Evolutionary conservation across 2,113 vertebrate genomes (phyloP), one percentile per base, ranked within the genome.

Genomic region (Cephalopterus ornatus): DNA sequence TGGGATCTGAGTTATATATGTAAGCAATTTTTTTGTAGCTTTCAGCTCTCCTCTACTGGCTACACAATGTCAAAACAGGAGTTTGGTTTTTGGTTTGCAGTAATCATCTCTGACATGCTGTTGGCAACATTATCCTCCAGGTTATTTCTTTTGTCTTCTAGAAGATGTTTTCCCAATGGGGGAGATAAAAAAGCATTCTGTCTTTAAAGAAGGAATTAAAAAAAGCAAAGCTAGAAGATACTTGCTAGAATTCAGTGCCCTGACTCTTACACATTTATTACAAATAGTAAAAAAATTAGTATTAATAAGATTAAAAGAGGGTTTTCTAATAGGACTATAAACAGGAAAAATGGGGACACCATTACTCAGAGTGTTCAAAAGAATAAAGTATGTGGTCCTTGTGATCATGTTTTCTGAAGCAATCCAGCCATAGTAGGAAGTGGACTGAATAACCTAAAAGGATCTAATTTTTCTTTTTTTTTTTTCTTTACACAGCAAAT

Each of bases 61-160:
- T 63, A 93, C 68, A 94, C 75, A 75, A 70, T 95, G 88, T 85
- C 88, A 92, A 85, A 92, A 95, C 70, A 83, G 49, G 62, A 88
- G 75, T 56, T 92, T 92, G 14, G 61, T 32, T 94, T 89, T 89
- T 94, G 21, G 62, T 94, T 91, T 83, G 65, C 55, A 94, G 47
- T 94, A 94, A 79, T 89, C 59, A 91, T n/a, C 65, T 83, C 49
- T 92, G 74, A 96, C 91, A 71, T 52, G 24, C 39, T 96, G 91
- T 89, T 95, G 81, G 88, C 59, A 93, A 79, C 28, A 37, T 94
- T 80, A 61, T 91, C 85, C 76, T 94, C 90, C 63, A 88, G 68
- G 65, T 74, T 95, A 46, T 81, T 74, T 96, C 22, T 93, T 41
- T 91, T 89, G 47, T 88, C 89, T 93, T 88, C 89, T 71, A 67